Percentiles rank a stretch among this genome's conserved stretches.
Conservation (phyloP, 2,888 invertebrate genomes). For the Zygogramma bicolorata region DNA sequence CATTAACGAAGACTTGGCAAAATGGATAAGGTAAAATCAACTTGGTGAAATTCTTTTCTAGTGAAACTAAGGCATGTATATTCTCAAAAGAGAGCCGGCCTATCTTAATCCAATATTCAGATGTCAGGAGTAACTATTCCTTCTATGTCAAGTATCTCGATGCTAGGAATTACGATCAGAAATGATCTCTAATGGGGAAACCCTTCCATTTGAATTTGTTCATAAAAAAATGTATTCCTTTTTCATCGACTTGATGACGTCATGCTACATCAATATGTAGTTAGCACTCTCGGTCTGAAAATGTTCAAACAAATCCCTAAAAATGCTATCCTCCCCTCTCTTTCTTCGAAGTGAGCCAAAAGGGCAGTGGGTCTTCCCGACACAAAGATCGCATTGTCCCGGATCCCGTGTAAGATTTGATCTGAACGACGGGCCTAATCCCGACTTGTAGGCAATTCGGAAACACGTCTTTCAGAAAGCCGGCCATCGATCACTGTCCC, state of each 20-base stretch:
- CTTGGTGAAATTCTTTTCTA: too few species aligned
- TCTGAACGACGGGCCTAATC: constrained; percentile 55
- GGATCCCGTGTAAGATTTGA: constrained; percentile 51
- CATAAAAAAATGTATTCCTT: not conserved
- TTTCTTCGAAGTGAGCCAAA: constrained; percentile 43
- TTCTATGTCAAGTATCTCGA: too few species aligned
- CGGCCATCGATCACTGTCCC: constrained; percentile 59
- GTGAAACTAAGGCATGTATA: too few species aligned
- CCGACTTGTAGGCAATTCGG: constrained; percentile 61
- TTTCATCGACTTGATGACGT: not conserved
- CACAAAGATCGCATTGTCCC: constrained; percentile 50
- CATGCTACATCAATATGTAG: not conserved
- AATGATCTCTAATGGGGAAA: too few species aligned
- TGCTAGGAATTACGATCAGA: too few species aligned
- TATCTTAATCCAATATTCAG: too few species aligned
- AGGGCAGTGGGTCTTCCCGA: constrained; percentile 36
- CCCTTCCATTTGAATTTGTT: too few species aligned
- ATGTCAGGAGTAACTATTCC: too few species aligned
- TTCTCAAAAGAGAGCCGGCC: too few species aligned
- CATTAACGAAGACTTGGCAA: too few species aligned
- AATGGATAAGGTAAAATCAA: too few species aligned
- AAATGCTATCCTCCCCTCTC: not conserved
- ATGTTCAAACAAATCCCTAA: not conserved
- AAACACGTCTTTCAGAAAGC: constrained; percentile 60
- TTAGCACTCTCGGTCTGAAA: not conserved